These are phyloP conservation scores for Zaprionus kolodkinae DNA, from an alignment of 1,140 invertebrate species.

Conservation along the genomic window DNA sequence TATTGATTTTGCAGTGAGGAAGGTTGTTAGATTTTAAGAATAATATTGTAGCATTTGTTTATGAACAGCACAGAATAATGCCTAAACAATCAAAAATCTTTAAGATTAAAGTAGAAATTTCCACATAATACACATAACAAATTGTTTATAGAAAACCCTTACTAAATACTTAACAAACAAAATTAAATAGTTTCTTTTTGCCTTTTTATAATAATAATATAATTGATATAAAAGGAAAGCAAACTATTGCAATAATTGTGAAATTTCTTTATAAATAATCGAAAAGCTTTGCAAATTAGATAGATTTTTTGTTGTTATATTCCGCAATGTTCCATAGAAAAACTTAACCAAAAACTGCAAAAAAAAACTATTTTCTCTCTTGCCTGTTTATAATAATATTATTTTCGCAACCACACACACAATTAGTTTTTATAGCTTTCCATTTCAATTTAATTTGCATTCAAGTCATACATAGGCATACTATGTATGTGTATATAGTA, in stretches of 20 bases:
- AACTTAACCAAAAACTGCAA: too few relatives aligned
- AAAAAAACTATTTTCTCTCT: background rate
- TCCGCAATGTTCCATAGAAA: too few relatives aligned
- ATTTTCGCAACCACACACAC: background rate
- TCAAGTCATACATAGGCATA: background rate
- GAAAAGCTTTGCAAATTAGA: too few relatives aligned
- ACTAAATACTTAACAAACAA: background rate
- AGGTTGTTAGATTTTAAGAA: too few relatives aligned
- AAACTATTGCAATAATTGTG: too few relatives aligned
- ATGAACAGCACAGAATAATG: too few relatives aligned
- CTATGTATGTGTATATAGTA: background rate
- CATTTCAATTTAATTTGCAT: slow-evolving; percentile 11
- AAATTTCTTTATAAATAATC: too few relatives aligned
- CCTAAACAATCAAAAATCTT: background rate
- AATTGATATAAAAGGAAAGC: too few relatives aligned
- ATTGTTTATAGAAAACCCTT: background rate
- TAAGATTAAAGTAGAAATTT: background rate
- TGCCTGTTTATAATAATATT: background rate
- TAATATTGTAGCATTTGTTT: too few relatives aligned
- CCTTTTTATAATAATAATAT: background rate
- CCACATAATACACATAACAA: background rate
- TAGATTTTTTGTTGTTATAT: too few relatives aligned
- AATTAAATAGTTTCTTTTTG: background rate
- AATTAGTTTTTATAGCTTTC: slow-evolving; percentile 11
- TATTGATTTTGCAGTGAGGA: background rate